Evolutionary conservation across 2,113 vertebrate species (phyloP).

Genomic region (Etheostoma cragini): DNA sequence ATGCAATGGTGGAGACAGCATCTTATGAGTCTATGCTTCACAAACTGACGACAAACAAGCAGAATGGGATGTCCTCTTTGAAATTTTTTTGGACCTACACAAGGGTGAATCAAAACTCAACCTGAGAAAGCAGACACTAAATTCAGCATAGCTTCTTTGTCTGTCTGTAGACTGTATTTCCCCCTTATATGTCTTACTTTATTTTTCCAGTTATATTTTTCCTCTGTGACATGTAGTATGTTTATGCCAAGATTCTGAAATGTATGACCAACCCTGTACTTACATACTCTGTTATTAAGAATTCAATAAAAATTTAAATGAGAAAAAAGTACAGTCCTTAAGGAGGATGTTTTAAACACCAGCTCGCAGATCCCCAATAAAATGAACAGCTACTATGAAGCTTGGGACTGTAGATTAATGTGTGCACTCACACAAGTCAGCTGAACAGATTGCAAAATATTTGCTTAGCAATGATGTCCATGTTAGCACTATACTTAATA

Average conservation of each 20-base stretch:
- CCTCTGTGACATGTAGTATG: no score
- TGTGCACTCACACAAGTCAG: constrained; percentile 24
- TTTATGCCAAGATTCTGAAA: no score
- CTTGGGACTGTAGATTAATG: constrained; percentile 31
- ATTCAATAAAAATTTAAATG: no score
- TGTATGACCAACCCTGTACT: no score
- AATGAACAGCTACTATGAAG: constrained; percentile 40
- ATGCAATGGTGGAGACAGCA: not conserved
- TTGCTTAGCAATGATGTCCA: constrained; percentile 39
- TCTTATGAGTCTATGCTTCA: not conserved
- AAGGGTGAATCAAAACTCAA: not conserved
- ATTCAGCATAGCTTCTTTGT: no score
- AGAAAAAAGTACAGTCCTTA: not conserved
- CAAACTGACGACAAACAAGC: not conserved
- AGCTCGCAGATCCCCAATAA: constrained; percentile 18
- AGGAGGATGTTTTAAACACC: constrained; percentile 35
- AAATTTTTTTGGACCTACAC: not conserved
- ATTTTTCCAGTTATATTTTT: no score
- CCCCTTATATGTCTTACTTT: no score
- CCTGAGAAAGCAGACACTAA: no score
- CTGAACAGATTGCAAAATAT: constrained; percentile 39
- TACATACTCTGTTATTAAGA: no score
- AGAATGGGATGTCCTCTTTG: not conserved
- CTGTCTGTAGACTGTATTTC: no score
- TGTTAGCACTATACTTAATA: constrained; percentile 43